Base-by-base conservation (phyloP, 2,797 vertebrate genomes). In the Malurus leucopterus region DNA sequence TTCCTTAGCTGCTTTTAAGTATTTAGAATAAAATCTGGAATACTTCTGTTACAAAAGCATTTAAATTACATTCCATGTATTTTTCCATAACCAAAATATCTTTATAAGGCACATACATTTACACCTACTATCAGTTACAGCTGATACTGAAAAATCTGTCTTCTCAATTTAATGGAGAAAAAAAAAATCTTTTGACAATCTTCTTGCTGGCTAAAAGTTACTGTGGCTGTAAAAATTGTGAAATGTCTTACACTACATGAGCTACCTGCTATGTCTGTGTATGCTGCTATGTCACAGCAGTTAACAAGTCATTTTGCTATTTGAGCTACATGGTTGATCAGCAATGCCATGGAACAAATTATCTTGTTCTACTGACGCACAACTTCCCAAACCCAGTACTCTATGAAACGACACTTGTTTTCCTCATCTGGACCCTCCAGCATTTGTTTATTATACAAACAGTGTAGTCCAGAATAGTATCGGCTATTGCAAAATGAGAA, bases 31-130 rank as follows among this genome's bases (percentile, higher is more conserved):
- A 86, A 75, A 82, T 70, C 57, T 84, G 61, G 74, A 81, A 29
- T 86, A 86, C 46, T 90, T 90, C 58, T 68, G 29, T 79, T 84
- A 91, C 4, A 86, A 78, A 93, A 93, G 13, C 68, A 78, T 82
- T 86, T 83, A 30, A 34, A 72, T 58, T 68, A 88, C 74, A 92
- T 89, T 92, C 77, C 32, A 64, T 6, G 7, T 57, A 24, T 58
- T 86, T 70, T 84, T 41, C 64, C 38, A 59, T 43, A 91, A 67
- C 32, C 77, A 62, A 86, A 70, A 30, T 64, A 76, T 64, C 80
- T 86, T 65, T 71, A 11, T 89, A 94, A 95, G 95, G 95, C 92
- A 93, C 80, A 5, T 69, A 72, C 50, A 51, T 69, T 62, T 75
- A 83, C 47, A 73, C 29, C n/a, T 77, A 22, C 44, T 50, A 26